Conservation (phyloP, 2,888 invertebrate genomes). For the Nymphalis polychloros region DNA sequence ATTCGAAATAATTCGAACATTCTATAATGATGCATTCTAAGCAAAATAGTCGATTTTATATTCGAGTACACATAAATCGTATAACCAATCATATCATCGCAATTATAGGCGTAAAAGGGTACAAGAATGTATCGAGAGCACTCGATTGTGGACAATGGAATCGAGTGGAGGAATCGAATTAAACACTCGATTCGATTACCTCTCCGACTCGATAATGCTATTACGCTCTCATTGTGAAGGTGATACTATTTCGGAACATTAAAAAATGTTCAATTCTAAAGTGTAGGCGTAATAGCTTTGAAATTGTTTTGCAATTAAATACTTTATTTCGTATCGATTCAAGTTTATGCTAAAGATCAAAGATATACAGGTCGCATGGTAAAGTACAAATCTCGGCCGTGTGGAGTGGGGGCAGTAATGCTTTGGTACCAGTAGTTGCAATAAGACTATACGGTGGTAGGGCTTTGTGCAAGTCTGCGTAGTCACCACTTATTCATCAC, state of each 20-base stretch:
- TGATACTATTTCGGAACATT: background rate
- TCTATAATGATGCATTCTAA: background rate
- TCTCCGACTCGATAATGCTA: slow-evolving; percentile 44
- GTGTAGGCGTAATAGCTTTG: background rate
- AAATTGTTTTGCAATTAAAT: background rate
- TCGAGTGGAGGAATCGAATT: slow-evolving; percentile 48
- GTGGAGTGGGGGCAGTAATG: no score
- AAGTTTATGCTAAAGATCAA: no score
- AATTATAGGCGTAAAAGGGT: slow-evolving; percentile 25
- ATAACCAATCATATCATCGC: slow-evolving; percentile 22
- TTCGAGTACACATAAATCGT: background rate
- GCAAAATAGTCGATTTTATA: background rate
- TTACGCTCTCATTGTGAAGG: slow-evolving; percentile 41
- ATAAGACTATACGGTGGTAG: no score
- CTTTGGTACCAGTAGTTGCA: no score
- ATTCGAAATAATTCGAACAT: no score
- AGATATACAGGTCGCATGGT: no score
- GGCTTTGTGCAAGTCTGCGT: no score
- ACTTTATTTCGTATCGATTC: background rate
- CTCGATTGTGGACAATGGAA: slow-evolving; percentile 37
- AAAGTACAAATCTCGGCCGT: no score
- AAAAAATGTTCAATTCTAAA: slow-evolving; percentile 1
- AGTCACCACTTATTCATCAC: no score
- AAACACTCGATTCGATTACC: slow-evolving; percentile 48
- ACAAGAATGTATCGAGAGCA: slow-evolving; percentile 33